phyloP scores from a whole-genome alignment of 1,140 invertebrate species.

The Drosophila nebulosa region DNA sequence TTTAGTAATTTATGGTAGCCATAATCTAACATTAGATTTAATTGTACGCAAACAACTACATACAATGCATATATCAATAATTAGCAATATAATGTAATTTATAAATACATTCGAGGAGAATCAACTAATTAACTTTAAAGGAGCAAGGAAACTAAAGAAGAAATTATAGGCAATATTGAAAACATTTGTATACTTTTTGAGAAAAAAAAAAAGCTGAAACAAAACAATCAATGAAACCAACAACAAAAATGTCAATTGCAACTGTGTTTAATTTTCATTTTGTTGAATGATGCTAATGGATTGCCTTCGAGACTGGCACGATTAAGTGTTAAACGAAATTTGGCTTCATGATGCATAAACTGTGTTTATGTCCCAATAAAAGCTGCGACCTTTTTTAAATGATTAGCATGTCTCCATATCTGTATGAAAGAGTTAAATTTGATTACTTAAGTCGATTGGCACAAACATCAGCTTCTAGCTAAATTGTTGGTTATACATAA shows the following conservation, averaged over 20 bases:
- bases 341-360: not conserved
- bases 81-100: slow-evolving; percentile 6
- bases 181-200: slow-evolving; percentile 56
- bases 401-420: too few species aligned
- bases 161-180: slow-evolving; percentile 37
- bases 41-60: slow-evolving; percentile 54
- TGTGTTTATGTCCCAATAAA: not conserved
- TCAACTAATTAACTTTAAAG: not conserved
- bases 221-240: not conserved
- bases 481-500: too few species aligned
- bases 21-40: slow-evolving; percentile 67
- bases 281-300: not conserved
- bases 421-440: too few species aligned
- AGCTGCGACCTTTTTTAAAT: too few species aligned
- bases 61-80: slow-evolving; percentile 37
- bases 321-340: not conserved
- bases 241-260: not conserved
- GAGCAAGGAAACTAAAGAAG: not conserved
- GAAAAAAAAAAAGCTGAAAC: slow-evolving; percentile 43
- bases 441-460: too few species aligned
- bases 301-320: not conserved
- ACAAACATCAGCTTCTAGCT: too few species aligned
- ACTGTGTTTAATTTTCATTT: not conserved
- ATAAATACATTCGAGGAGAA: slow-evolving; percentile 4
- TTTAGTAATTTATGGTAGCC: slow-evolving; percentile 76